Evolutionary conservation across 2,888 invertebrate genomes (phyloP).

Genomic region (Platycnemis pennipes): DNA sequence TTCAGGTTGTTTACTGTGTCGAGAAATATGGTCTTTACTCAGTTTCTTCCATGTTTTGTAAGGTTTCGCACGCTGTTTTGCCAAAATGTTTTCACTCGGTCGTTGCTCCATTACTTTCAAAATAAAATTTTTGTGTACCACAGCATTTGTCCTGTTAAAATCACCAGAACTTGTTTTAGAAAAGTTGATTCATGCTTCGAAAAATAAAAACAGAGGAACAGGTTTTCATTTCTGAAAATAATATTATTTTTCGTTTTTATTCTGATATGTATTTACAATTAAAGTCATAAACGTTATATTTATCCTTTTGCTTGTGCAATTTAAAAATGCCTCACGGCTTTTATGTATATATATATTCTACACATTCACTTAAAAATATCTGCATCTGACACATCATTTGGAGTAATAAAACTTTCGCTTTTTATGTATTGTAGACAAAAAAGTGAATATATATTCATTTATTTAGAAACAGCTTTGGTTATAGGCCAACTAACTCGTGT

Average conservation of each 20-base stretch:
- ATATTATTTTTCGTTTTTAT: not conserved
- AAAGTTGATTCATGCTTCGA: not conserved
- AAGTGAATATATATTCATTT: slow-evolving; percentile 33
- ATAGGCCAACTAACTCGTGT: slow-evolving; percentile 44
- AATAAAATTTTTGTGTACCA: too few species aligned
- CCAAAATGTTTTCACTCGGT: too few species aligned
- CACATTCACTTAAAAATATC: slow-evolving; percentile 48
- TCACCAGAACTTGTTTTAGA: too few species aligned
- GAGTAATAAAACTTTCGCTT: slow-evolving; percentile 28
- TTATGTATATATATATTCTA: slow-evolving; percentile 21
- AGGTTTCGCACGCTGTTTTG: too few species aligned
- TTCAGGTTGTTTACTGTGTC: too few species aligned
- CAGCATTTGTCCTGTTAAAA: too few species aligned
- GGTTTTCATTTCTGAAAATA: slow-evolving; percentile 21
- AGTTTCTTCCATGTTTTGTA: too few species aligned
- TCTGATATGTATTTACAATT: slow-evolving; percentile 46
- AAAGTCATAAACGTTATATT: not conserved
- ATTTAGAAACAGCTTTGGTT: not conserved
- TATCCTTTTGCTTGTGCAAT: not conserved
- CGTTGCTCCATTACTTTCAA: too few species aligned
- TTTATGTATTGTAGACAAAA: not conserved
- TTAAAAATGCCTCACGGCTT: slow-evolving; percentile 7
- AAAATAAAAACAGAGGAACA: not conserved
- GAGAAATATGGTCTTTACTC: too few species aligned
- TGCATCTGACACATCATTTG: slow-evolving; percentile 37